Evolutionary conservation across 2,888 invertebrate species (phyloP).

Genomic region (Netelia virgata): DNA sequence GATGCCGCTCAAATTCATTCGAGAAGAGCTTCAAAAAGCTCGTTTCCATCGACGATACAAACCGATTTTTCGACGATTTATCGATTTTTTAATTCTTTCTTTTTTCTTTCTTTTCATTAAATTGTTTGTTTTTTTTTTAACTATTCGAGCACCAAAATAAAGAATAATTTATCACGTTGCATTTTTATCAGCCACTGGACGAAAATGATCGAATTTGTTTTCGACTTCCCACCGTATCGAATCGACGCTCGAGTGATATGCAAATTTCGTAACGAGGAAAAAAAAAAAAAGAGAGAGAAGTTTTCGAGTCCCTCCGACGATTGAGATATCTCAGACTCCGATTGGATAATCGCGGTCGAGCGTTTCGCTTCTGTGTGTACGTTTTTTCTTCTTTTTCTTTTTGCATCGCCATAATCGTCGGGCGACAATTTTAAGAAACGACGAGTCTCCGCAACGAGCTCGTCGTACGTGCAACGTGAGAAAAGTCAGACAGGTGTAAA

Average conservation of each 20-base stretch:
- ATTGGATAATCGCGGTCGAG: not conserved
- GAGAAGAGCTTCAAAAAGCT: constrained; percentile 9
- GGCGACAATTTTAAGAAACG: too few species aligned
- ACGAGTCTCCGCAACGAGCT: too few species aligned
- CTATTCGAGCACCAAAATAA: too few species aligned
- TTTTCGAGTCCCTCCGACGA: not conserved
- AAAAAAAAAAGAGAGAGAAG: not conserved
- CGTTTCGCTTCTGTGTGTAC: too few species aligned
- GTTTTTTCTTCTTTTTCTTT: not conserved
- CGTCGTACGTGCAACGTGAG: too few species aligned
- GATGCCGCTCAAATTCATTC: constrained; percentile 37
- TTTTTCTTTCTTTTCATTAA: not conserved
- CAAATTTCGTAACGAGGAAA: not conserved
- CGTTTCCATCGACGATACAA: not conserved
- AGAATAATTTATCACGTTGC: too few species aligned
- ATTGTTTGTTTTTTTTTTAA: not conserved
- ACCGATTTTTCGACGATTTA: not conserved
- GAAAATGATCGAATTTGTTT: not conserved
- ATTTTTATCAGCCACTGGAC: not conserved
- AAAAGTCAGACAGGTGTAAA: too few species aligned
- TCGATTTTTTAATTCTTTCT: constrained; percentile 7
- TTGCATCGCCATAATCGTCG: too few species aligned
- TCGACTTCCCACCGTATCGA: not conserved
- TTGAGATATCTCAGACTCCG: constrained; percentile 10
- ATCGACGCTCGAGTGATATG: not conserved